phyloP scores from a whole-genome alignment of 2,797 vertebrate species.

The Morus bassanus region DNA sequence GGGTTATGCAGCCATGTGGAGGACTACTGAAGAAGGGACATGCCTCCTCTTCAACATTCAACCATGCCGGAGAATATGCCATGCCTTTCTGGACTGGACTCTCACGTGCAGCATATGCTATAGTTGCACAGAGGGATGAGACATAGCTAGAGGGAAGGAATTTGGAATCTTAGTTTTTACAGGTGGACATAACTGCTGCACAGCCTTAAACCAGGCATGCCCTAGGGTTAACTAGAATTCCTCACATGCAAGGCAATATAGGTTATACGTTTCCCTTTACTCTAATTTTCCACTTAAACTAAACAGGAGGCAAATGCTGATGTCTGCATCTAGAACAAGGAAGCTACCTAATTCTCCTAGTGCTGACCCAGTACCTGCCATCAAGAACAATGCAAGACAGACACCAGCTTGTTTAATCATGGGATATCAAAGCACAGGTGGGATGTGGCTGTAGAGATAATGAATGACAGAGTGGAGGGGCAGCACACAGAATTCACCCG shows the following conservation, averaged over 20 bases:
- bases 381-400: neutral
- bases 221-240: neutral
- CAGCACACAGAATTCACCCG: neutral
- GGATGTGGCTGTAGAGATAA: neutral
- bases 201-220: neutral
- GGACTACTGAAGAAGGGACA: neutral
- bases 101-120: neutral
- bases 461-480: rapidly evolving
- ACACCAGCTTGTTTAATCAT: neutral
- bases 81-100: neutral
- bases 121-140: neutral
- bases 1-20: neutral
- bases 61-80: neutral
- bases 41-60: neutral
- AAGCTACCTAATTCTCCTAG: neutral
- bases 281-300: neutral
- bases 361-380: neutral
- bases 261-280: neutral
- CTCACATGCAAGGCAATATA: neutral
- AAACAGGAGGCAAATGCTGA: neutral
- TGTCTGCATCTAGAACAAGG: neutral
- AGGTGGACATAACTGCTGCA: neutral
- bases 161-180: neutral
- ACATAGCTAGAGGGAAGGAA: neutral
- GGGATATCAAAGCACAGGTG: neutral